phyloP scores from a whole-genome alignment of 30 jellyfish, hydroid and myxozoan genomes.

The Catostylus mosaicus region DNA sequence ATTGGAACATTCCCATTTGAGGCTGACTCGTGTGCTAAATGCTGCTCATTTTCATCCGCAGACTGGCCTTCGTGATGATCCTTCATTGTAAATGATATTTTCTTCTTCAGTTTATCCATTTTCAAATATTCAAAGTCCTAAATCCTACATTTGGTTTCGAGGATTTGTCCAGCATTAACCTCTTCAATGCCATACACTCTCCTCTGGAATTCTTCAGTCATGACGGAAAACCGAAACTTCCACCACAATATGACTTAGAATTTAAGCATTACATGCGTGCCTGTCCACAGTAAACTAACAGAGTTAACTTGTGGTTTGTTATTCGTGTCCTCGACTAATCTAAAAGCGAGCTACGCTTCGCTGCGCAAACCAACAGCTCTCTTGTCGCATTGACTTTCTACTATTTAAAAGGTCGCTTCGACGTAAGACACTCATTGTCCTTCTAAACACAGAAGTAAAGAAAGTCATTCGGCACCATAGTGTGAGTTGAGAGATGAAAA shows the following conservation, averaged over 20 bases:
- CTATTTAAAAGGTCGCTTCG: slow-evolving; percentile 21
- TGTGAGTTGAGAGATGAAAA: slow-evolving; percentile 19
- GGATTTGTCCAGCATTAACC: slow-evolving; percentile 51
- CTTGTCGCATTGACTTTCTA: slow-evolving; percentile 30
- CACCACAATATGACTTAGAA: slow-evolving; percentile 51
- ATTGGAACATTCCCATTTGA: slow-evolving; percentile 53
- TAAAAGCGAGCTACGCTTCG: slow-evolving; percentile 45
- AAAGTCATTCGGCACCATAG: slow-evolving; percentile 55
- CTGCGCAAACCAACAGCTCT: slow-evolving; percentile 47
- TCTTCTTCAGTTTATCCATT: slow-evolving; percentile 67
- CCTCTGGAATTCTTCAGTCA: slow-evolving; percentile 39
- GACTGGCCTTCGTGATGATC: slow-evolving; percentile 37
- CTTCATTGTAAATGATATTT: slow-evolving; percentile 50
- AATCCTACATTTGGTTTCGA: slow-evolving; percentile 47
- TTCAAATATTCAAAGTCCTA: slow-evolving; percentile 44
- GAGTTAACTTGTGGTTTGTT: slow-evolving; percentile 66
- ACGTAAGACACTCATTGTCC: slow-evolving; percentile 36
- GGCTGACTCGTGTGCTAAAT: not conserved
- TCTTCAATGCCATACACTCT: slow-evolving; percentile 8
- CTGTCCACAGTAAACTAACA: slow-evolving; percentile 42
- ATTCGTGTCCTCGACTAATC: slow-evolving; percentile 55
- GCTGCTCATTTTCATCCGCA: slow-evolving; percentile 14
- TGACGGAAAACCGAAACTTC: slow-evolving; percentile 41
- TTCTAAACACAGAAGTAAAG: slow-evolving; percentile 38
- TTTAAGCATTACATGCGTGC: slow-evolving; percentile 43